These are phyloP conservation scores for Petrolisthes cinctipes DNA, from an alignment of 2,888 invertebrate genomes.

Conservation along the genomic window DNA sequence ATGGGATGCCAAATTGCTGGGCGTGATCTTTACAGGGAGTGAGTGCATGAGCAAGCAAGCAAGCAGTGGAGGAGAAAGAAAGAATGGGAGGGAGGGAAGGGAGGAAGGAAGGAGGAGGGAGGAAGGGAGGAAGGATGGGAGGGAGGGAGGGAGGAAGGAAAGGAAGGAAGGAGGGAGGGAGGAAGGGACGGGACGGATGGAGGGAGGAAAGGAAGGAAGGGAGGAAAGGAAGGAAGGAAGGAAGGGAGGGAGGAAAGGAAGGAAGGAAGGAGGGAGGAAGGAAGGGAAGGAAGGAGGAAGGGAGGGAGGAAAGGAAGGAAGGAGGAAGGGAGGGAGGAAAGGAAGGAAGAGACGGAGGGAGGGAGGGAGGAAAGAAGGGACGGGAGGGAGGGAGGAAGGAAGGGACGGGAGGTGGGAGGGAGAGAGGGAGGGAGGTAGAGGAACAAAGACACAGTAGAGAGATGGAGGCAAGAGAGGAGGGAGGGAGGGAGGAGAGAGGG, in stretches of 20 bases:
- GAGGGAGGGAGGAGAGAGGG: background rate
- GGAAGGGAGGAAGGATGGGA: background rate
- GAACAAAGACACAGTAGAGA: background rate
- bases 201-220: background rate
- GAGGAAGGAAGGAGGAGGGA: no score
- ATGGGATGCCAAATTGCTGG: no score
- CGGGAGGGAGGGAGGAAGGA: background rate
- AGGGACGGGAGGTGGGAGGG: background rate
- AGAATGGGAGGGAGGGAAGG: no score
- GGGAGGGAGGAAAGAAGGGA: background rate
- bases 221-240: background rate
- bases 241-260: background rate
- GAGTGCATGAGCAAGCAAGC: no score
- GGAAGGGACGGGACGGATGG: background rate
- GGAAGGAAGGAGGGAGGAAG: background rate
- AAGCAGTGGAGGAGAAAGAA: no score
- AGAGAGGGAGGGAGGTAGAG: background rate
- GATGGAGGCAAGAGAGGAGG: background rate
- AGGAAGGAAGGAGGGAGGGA: background rate
- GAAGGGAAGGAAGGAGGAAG: constrained; percentile 8
- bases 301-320: background rate
- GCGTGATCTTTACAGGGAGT: no score
- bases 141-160: background rate
- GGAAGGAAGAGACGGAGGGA: background rate
- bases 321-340: background rate